A percentile compares a stretch with the other conserved stretches of the same genome.
Evolutionary conservation across 2,888 invertebrate species (phyloP).

Genomic region (Noctua comes): DNA sequence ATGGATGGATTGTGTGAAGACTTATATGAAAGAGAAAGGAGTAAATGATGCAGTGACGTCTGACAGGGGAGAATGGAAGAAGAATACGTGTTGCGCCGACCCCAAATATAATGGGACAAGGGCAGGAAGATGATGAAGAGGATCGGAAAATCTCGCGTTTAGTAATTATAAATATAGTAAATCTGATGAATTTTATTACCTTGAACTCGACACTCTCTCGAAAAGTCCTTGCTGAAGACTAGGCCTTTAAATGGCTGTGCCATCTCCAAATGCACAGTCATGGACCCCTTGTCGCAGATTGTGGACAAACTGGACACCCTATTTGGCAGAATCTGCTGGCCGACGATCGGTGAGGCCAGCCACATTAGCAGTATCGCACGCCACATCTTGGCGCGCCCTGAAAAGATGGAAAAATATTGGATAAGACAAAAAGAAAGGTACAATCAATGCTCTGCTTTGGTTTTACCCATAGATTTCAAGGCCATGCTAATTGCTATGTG

Average conservation of each 20-base stretch:
- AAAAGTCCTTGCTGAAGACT: slow-evolving; percentile 94
- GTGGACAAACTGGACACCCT: slow-evolving; percentile 91
- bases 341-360: slow-evolving; percentile 68
- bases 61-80: no score
- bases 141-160: neutral
- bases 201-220: slow-evolving; percentile 92
- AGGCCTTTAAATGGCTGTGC: slow-evolving; percentile 92
- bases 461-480: neutral
- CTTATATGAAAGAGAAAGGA: no score
- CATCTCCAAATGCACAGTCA: slow-evolving; percentile 91
- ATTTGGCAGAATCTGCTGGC: slow-evolving; percentile 83
- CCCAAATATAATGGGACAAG: no score
- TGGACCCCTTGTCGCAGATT: slow-evolving; percentile 91
- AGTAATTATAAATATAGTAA: neutral
- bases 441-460: neutral
- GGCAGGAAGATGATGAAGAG: no score
- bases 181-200: slow-evolving; percentile 79
- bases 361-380: slow-evolving; percentile 78
- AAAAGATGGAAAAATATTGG: slow-evolving; percentile 50
- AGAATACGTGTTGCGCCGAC: no score
- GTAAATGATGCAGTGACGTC: no score
- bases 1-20: no score
- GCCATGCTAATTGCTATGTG: neutral
- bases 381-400: slow-evolving; percentile 84
- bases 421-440: neutral